Evolutionary conservation across 2,888 invertebrate genomes (phyloP).

Genomic region (Cheilosia vulpina): DNA sequence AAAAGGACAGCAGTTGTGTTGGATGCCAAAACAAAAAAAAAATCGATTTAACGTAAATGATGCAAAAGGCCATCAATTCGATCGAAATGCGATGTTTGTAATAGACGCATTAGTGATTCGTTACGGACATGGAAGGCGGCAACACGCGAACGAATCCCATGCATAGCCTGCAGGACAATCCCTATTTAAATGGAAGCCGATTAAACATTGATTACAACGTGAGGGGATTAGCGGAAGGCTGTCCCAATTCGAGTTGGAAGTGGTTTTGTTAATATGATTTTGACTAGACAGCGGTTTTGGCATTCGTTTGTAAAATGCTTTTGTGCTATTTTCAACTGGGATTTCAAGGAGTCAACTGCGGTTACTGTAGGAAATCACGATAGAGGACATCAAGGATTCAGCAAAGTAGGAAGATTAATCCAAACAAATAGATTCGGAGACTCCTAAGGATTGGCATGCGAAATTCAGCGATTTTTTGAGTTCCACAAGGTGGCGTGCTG

Average conservation of each 20-base stretch:
- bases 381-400: neutral
- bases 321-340: neutral
- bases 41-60: slow-evolving; percentile 68
- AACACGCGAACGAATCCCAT: neutral
- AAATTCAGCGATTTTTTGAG: neutral
- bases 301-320: neutral
- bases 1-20: neutral
- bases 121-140: neutral
- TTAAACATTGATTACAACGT: slow-evolving; percentile 68
- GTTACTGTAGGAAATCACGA: neutral
- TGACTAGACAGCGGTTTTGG: neutral
- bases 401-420: neutral
- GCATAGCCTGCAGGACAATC: slow-evolving; percentile 33
- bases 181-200: slow-evolving; percentile 47
- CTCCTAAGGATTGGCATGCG: neutral
- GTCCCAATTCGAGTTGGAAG: slow-evolving; percentile 27
- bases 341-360: neutral
- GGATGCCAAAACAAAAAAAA: slow-evolving; percentile 44
- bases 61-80: slow-evolving; percentile 69
- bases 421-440: neutral
- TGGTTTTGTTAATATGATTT: neutral
- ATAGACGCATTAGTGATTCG: slow-evolving; percentile 59
- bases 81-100: slow-evolving; percentile 64
- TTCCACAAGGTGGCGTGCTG: neutral
- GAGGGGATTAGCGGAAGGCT: slow-evolving; percentile 29